These are phyloP conservation scores for Unio delphinus DNA, from an alignment of 2,888 invertebrate species.

Conservation along the genomic window DNA sequence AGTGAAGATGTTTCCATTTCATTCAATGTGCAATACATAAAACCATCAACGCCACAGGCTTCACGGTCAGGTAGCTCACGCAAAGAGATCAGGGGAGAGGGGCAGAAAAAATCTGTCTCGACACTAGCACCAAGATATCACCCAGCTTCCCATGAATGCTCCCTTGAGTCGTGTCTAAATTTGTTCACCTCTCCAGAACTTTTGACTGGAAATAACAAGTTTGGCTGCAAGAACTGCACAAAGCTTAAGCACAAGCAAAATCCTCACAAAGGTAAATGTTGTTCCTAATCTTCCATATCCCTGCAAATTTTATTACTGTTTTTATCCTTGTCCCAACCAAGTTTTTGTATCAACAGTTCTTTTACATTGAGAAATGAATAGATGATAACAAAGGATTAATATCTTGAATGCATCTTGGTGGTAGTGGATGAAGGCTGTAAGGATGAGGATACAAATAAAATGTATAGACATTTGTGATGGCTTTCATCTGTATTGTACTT, in stretches of 20 bases:
- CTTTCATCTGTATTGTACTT: too few species aligned
- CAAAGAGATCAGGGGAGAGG: conserved; percentile 35
- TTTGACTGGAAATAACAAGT: conserved; percentile 92
- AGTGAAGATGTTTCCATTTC: conserved; percentile 4
- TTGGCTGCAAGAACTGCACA: conserved; percentile 92
- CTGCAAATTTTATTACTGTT: too few species aligned
- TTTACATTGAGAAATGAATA: too few species aligned
- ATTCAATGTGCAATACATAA: neutral
- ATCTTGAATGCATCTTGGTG: too few species aligned
- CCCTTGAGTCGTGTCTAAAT: conserved; percentile 87
- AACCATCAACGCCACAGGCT: neutral
- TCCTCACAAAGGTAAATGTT: conserved; percentile 36
- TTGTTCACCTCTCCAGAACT: conserved; percentile 93
- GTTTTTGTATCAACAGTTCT: too few species aligned
- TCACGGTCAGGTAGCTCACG: conserved; percentile 3
- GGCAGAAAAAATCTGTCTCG: conserved; percentile 35
- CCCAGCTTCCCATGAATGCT: conserved; percentile 73
- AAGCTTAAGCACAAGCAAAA: conserved; percentile 43
- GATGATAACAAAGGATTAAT: too few species aligned
- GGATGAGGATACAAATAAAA: too few species aligned
- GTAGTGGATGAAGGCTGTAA: too few species aligned
- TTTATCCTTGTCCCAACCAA: too few species aligned
- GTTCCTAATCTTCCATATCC: too few species aligned
- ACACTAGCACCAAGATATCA: conserved; percentile 73
- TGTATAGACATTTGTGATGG: too few species aligned